These are phyloP conservation scores for Cyphomyrus discorhynchus DNA, from an alignment of 2,113 vertebrate genomes.

Conservation along the genomic window DNA sequence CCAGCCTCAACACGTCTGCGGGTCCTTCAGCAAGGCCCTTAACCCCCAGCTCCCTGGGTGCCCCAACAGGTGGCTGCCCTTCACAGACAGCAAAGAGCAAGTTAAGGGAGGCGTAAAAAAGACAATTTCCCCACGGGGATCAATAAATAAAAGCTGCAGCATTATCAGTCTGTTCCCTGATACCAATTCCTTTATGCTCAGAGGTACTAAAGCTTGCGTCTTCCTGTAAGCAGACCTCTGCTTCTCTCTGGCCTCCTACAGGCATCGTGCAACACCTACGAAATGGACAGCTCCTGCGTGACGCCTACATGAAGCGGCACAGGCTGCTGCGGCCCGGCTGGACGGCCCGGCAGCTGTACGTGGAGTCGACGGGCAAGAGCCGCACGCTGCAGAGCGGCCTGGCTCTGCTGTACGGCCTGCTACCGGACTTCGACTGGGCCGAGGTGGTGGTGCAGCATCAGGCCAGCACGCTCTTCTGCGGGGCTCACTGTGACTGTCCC, in stretches of 20 bases:
- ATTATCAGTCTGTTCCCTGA: not conserved
- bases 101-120: too few species aligned
- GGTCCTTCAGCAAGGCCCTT: too few species aligned
- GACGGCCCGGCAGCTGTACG: slow-evolving; percentile 74
- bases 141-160: not conserved
- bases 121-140: too few species aligned
- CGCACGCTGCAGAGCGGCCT: slow-evolving; percentile 87
- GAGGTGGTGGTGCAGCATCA: slow-evolving; percentile 77
- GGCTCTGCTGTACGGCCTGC: slow-evolving; percentile 79
- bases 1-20: too few species aligned
- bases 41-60: too few species aligned
- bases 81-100: too few species aligned
- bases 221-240: not conserved
- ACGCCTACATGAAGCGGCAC: slow-evolving; percentile 78
- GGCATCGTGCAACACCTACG: slow-evolving; percentile 87
- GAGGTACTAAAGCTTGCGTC: not conserved
- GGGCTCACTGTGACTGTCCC: slow-evolving; percentile 81
- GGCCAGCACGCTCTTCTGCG: slow-evolving; percentile 88
- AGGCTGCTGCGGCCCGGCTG: slow-evolving; percentile 68
- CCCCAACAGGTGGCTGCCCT: too few species aligned
- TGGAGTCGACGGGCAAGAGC: slow-evolving; percentile 90
- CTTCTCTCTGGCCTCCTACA: slow-evolving; percentile 43
- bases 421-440: slow-evolving; percentile 83
- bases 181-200: not conserved
- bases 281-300: slow-evolving; percentile 77